A percentile compares a stretch with the other conserved stretches of the same genome.
Evolutionary conservation across 2,888 invertebrate genomes (phyloP).

Genomic region (Hydriomena furcata): DNA sequence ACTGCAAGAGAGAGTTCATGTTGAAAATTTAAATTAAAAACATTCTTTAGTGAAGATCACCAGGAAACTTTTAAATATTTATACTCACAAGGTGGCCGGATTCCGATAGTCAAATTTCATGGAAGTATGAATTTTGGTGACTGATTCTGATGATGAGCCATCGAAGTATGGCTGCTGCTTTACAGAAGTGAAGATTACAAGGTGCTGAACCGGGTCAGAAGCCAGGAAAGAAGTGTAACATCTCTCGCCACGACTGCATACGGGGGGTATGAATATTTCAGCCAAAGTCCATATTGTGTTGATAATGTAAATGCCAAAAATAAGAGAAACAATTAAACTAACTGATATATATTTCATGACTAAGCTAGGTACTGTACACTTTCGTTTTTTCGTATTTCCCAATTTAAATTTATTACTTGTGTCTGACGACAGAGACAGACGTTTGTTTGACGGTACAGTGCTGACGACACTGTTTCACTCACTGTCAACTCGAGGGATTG

Average conservation of each 20-base stretch:
- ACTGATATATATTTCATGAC: constrained; percentile 83
- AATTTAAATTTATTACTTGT: too few species aligned
- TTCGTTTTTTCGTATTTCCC: too few species aligned
- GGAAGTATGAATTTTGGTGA: constrained; percentile 84
- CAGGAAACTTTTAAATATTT: not conserved
- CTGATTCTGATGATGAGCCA: constrained; percentile 66
- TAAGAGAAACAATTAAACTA: constrained; percentile 84
- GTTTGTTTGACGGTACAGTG: too few species aligned
- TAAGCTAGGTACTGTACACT: constrained; percentile 4
- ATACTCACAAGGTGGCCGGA: constrained; percentile 62
- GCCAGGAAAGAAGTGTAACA: constrained; percentile 89
- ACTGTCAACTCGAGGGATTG: too few species aligned
- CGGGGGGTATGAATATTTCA: constrained; percentile 88
- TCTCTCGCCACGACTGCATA: constrained; percentile 85
- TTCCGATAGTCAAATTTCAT: constrained; percentile 87
- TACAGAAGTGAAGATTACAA: constrained; percentile 87
- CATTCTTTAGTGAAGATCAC: too few species aligned
- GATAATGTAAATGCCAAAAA: constrained; percentile 87
- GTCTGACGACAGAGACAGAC: too few species aligned
- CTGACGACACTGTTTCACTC: too few species aligned
- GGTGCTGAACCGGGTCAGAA: constrained; percentile 86
- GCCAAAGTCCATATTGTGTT: constrained; percentile 91
- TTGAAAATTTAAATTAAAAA: too few species aligned
- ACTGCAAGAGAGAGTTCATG: constrained; percentile 66
- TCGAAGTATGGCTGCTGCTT: constrained; percentile 81